Conservation (phyloP, 2,888 invertebrate genomes). For the Dicycla oo region DNA sequence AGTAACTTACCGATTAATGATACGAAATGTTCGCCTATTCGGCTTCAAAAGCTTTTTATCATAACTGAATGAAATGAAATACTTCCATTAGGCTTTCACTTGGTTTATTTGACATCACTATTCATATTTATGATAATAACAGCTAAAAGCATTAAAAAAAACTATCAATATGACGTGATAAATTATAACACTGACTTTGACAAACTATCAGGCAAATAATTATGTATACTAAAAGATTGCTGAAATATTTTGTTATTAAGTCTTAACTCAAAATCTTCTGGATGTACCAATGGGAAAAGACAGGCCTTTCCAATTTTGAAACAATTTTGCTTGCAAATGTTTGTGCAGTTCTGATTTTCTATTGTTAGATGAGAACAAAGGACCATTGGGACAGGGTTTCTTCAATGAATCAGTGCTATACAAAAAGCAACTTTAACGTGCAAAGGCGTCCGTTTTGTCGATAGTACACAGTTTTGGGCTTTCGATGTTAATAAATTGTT, state of each 20-base stretch:
- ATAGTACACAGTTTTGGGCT: no score
- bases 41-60: slow-evolving; percentile 7
- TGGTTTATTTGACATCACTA: slow-evolving; percentile 28
- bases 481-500: no score
- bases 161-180: slow-evolving; percentile 29
- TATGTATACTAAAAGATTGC: neutral
- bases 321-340: no score
- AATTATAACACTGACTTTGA: slow-evolving; percentile 36
- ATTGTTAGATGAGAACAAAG: no score
- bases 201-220: slow-evolving; percentile 25
- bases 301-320: no score
- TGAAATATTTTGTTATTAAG: neutral
- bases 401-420: no score
- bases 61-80: slow-evolving; percentile 27
- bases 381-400: no score
- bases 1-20: neutral
- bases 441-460: no score
- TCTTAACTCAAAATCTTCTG: neutral
- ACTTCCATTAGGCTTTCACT: slow-evolving; percentile 41
- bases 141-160: slow-evolving; percentile 20
- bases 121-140: slow-evolving; percentile 14
- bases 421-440: no score
- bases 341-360: no score
- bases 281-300: no score
- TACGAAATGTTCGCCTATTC: neutral